phyloP scores from a whole-genome alignment of 1,140 invertebrate genomes.

The Plodia interpunctella region DNA sequence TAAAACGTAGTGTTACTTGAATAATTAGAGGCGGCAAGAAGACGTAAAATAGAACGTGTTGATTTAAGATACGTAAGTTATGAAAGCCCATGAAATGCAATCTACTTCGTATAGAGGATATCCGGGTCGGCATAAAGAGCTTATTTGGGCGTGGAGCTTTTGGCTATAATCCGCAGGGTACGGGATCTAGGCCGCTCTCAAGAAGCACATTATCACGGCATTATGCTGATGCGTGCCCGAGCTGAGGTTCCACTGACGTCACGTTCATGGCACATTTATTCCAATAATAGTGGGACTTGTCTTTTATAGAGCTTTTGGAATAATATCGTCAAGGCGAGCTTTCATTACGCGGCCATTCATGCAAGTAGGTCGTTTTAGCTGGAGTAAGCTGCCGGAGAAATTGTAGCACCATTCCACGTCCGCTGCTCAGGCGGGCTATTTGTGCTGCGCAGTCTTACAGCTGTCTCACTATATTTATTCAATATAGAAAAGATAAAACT shows the following conservation, averaged over 20 bases:
- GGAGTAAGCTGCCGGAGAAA: neutral
- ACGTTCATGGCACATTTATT: constrained; percentile 37
- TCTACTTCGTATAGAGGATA: constrained; percentile 28
- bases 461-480: constrained; percentile 1
- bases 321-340: neutral
- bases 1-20: too few species aligned
- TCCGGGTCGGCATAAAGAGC: constrained; percentile 34
- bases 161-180: constrained; percentile 58
- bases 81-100: constrained; percentile 16
- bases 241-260: constrained; percentile 29
- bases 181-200: constrained; percentile 42
- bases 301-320: constrained; percentile 11
- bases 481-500: neutral
- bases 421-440: neutral
- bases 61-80: neutral
- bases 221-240: constrained; percentile 50
- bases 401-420: neutral
- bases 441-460: neutral
- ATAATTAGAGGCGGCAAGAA: too few species aligned
- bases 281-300: constrained; percentile 26
- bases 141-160: constrained; percentile 49
- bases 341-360: neutral
- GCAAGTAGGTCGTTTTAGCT: neutral
- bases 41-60: too few species aligned
- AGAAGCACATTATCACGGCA: constrained; percentile 52